Evolutionary conservation across 2,888 invertebrate genomes (phyloP), one percentile per base, ranked within the genome.

Genomic region (Pristionchus mayeri): DNA sequence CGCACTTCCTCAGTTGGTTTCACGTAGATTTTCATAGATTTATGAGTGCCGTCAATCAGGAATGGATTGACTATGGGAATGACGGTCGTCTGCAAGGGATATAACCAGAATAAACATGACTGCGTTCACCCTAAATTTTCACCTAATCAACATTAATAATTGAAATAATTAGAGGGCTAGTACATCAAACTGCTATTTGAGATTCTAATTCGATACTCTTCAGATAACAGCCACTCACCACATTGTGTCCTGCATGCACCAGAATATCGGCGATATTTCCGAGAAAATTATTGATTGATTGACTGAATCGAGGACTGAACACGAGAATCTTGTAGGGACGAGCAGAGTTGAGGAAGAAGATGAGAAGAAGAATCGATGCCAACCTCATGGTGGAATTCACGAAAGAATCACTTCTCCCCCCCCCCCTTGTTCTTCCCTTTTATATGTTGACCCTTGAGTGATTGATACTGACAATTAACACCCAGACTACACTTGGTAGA

Each of bases 211-310:
- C 24, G 11, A 44, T 44, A 6, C 6, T 9, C 6, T 6, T 44
- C 13, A 9, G 44, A 13, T 13, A 54, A 18, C n/a, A 54, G 21
- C 9, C 11, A 50, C 76, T 50, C 0, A 76, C 76, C 76, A 76
- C 76, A 76, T 76, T 40, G 30, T 76, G 76, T 3, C 76, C 76
- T 21, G 76, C 50, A 1, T 76, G 50, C 16, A 76, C 76, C 1
- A 76, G 50, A 16, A 34, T 76, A 21, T 76, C 76, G 2, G 76
- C 50, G 50, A 76, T 76, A 21, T 52, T 48, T 1, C 76, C 76
- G 18, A 76, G 76, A 76, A 50, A 76, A 3, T 76, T 76, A 30
- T 52, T 76, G 48, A 50, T 48, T 2, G 76, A 76, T 9, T 76
- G 76, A 76, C 50, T 52, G 30, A 76, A 50, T 1, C 30, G 30